These are phyloP conservation scores for Pandemis cinnamomeana DNA, from an alignment of 2,888 invertebrate genomes.

Conservation along the genomic window DNA sequence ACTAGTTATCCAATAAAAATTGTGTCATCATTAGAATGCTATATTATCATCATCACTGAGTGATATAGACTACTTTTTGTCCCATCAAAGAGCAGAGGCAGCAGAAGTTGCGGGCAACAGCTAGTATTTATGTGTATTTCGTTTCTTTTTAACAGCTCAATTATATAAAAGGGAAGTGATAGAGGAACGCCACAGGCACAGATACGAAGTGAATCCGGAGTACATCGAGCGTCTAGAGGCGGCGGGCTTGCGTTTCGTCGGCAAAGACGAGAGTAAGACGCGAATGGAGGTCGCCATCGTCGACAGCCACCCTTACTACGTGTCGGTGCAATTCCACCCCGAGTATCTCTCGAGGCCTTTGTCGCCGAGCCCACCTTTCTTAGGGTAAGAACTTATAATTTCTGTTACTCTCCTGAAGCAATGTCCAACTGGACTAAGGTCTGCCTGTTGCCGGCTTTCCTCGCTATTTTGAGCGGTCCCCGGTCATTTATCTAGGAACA, in stretches of 20 bases:
- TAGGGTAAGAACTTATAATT: slow-evolving; percentile 84
- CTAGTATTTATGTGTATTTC: not conserved
- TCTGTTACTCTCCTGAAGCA: too few species aligned
- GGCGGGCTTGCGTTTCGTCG: slow-evolving; percentile 95
- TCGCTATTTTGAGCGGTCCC: too few species aligned
- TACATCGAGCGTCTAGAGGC: slow-evolving; percentile 91
- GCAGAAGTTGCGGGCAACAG: too few species aligned
- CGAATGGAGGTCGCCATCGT: slow-evolving; percentile 98
- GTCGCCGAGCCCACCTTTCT: slow-evolving; percentile 96
- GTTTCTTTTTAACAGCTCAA: slow-evolving; percentile 78
- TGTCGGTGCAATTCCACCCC: slow-evolving; percentile 98
- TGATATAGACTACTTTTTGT: too few species aligned
- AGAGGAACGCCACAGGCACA: slow-evolving; percentile 98
- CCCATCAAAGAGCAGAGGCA: too few species aligned
- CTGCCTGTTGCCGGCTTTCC: too few species aligned
- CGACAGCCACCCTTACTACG: slow-evolving; percentile 95
- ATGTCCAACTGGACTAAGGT: too few species aligned
- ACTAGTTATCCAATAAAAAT: too few species aligned
- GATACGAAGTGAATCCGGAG: slow-evolving; percentile 98
- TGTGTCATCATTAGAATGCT: not conserved
- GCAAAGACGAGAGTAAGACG: slow-evolving; percentile 91
- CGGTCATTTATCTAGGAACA: too few species aligned
- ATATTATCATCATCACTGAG: not conserved
- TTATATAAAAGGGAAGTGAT: slow-evolving; percentile 92
- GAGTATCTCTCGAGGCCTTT: slow-evolving; percentile 97